phyloP scores from a whole-genome alignment of 2,888 invertebrate species.

The Yponomeuta sedellus region DNA sequence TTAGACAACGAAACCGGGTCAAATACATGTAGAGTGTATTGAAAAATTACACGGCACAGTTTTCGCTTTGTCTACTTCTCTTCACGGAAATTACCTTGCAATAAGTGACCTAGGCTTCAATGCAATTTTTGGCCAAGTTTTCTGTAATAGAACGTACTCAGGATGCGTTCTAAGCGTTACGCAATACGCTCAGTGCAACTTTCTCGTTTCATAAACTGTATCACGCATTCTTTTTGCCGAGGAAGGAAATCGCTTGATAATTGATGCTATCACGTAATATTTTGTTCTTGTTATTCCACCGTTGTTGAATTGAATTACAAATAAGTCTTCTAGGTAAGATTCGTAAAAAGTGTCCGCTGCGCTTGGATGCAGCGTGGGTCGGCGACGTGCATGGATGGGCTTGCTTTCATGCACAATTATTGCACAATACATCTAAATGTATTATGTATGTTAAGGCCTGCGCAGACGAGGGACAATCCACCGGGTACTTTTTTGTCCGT shows the following conservation, averaged over 20 bases:
- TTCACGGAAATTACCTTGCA: not conserved
- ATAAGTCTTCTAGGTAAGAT: not conserved
- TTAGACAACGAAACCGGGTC: constrained; percentile 1
- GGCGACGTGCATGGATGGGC: not conserved
- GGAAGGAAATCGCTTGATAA: constrained; percentile 1
- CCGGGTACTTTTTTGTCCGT: too few relatives aligned
- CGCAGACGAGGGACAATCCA: too few relatives aligned
- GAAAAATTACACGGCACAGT: constrained; percentile 1
- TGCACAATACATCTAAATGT: not conserved
- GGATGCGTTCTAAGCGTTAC: not conserved
- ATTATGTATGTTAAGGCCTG: not conserved
- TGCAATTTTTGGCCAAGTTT: not conserved
- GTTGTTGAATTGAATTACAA: not conserved
- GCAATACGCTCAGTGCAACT: not conserved
- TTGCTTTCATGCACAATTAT: not conserved
- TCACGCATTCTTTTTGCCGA: not conserved
- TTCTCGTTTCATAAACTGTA: not conserved
- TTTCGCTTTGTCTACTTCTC: not conserved
- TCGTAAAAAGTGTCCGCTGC: not conserved
- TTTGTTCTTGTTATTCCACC: not conserved
- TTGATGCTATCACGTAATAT: not conserved
- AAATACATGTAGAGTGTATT: not conserved
- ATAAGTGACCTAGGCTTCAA: not conserved
- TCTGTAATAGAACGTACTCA: not conserved
- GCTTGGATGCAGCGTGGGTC: not conserved